Percentiles rank a stretch among this genome's conserved stretches.
Evolutionary conservation across 2,113 vertebrate genomes (phyloP).

Genomic region (Cryptoleucopteryx plumbea): DNA sequence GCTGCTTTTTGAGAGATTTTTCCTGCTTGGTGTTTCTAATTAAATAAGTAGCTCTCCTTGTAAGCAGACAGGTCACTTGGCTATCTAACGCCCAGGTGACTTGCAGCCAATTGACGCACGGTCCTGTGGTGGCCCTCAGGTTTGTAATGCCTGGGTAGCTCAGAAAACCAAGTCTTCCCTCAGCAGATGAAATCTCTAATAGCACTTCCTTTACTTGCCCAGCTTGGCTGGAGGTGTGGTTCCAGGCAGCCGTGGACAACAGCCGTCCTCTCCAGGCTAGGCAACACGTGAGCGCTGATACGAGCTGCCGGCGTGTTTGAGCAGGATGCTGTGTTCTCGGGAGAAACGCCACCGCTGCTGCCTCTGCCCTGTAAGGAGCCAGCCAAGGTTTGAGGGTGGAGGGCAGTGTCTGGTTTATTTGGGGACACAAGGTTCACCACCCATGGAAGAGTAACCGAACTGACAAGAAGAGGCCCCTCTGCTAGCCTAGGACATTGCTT

Average conservation of each 20-base stretch:
- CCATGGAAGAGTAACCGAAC: background rate
- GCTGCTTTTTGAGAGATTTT: background rate
- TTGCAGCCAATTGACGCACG: fast-evolving
- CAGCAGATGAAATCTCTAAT: background rate
- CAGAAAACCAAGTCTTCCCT: background rate
- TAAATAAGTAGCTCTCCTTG: background rate
- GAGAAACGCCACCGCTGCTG: fast-evolving
- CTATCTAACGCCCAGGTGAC: background rate
- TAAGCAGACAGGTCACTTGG: background rate
- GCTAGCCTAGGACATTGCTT: background rate
- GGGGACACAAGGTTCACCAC: background rate
- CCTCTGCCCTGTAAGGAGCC: background rate
- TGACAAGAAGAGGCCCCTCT: background rate
- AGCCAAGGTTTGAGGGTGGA: background rate
- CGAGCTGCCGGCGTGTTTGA: background rate
- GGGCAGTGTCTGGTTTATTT: background rate
- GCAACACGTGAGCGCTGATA: fast-evolving
- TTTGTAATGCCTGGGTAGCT: background rate
- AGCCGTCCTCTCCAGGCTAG: background rate
- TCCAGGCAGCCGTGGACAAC: background rate
- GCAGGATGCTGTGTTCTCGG: background rate
- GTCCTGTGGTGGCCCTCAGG: background rate
- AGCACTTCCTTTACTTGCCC: background rate
- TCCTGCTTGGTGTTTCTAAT: background rate
- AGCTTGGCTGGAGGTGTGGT: too few relatives aligned